Percentiles rank a stretch among this genome's conserved stretches.
These are phyloP conservation scores for Gopherus evgoodei DNA, from an alignment of 2,113 vertebrate species.

Conservation along the genomic window DNA sequence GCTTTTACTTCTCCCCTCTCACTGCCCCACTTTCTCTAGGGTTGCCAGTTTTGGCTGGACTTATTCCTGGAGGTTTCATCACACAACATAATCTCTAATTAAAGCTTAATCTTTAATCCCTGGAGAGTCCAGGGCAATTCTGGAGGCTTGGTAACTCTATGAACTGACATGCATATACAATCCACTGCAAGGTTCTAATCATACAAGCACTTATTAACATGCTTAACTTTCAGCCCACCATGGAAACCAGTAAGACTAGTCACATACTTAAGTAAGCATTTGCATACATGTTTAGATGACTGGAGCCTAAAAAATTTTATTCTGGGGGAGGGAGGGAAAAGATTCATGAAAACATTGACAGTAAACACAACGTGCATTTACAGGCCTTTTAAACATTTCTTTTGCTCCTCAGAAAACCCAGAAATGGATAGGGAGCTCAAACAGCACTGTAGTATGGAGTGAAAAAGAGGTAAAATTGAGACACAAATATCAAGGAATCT, in stretches of 20 bases:
- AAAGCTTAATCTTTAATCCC: no score
- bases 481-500: not conserved
- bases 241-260: not conserved
- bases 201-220: fast-evolving
- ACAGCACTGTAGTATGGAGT: not conserved
- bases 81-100: no score
- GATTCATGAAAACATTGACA: not conserved
- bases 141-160: not conserved
- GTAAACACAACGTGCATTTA: not conserved
- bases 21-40: fast-evolving
- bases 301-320: not conserved
- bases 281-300: not conserved
- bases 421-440: not conserved
- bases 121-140: no score
- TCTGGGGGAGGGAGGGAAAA: not conserved
- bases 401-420: not conserved
- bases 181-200: not conserved
- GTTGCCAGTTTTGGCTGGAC: no score
- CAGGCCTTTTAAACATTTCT: not conserved
- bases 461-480: not conserved
- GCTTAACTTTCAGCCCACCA: not conserved
- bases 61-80: no score
- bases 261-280: not conserved
- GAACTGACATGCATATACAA: not conserved
- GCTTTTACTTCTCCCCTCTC: not conserved